These are phyloP conservation scores for Coturnix japonica DNA, from an alignment of 2,113 vertebrate genomes.

Conservation along the genomic window DNA sequence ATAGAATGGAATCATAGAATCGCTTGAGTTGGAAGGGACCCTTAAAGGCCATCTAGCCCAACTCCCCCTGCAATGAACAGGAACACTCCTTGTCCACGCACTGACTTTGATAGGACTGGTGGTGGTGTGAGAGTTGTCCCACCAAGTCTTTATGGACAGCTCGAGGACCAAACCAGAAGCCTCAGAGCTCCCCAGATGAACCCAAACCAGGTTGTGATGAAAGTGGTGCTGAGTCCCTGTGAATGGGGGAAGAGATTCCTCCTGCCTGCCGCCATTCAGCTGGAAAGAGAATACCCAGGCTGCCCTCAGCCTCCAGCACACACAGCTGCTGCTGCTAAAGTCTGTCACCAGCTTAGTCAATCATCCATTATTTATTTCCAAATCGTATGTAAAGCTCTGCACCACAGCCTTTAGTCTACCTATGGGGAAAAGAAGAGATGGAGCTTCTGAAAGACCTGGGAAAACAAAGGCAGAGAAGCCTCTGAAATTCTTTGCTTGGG, in stretches of 20 bases:
- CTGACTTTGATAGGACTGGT: neutral
- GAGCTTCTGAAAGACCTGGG: neutral
- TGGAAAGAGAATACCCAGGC: conserved; percentile 18
- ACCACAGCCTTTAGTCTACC: neutral
- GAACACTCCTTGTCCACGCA: neutral
- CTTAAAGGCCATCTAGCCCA: too few species aligned
- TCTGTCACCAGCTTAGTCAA: conserved; percentile 49
- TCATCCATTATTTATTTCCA: conserved; percentile 68
- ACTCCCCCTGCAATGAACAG: too few species aligned
- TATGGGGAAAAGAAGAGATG: neutral
- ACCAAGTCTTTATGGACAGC: neutral
- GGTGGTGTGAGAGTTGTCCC: neutral
- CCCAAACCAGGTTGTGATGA: neutral
- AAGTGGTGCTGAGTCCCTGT: neutral
- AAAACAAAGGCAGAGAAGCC: neutral
- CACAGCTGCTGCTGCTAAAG: conserved; percentile 39
- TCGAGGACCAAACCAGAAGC: neutral
- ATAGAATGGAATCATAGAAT: too few species aligned
- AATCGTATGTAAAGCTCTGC: conserved; percentile 27
- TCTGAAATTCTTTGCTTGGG: conserved; percentile 9
- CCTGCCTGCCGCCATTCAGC: neutral
- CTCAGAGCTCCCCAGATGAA: neutral
- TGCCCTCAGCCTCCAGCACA: neutral
- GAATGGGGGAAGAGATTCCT: neutral
- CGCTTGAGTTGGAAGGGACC: too few species aligned